Conservation (phyloP, 1,140 invertebrate genomes). For the Papilio glaucus region DNA sequence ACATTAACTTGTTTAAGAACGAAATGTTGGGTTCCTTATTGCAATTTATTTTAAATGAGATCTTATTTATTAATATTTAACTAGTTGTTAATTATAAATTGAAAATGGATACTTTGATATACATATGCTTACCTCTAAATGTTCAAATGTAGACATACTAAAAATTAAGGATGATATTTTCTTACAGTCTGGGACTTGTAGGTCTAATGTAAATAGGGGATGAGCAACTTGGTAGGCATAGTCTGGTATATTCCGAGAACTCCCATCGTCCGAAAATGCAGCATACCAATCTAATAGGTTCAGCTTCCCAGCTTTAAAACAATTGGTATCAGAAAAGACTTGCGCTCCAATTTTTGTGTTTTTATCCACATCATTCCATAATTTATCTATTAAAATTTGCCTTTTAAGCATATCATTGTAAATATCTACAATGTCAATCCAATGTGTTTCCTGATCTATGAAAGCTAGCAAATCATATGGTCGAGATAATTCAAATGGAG, state of each 20-base stretch:
- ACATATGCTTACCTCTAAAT: slow-evolving; percentile 86
- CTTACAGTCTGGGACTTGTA: slow-evolving; percentile 87
- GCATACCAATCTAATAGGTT: slow-evolving; percentile 89
- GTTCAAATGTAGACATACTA: slow-evolving; percentile 92
- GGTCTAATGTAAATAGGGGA: slow-evolving; percentile 56
- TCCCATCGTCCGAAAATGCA: slow-evolving; percentile 84
- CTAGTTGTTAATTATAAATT: background rate
- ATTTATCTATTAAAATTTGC: slow-evolving; percentile 86
- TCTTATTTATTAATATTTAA: too few species aligned
- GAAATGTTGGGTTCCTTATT: too few species aligned
- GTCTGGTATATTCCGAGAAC: slow-evolving; percentile 56
- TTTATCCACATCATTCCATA: slow-evolving; percentile 85
- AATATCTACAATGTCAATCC: slow-evolving; percentile 86
- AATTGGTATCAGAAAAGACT: slow-evolving; percentile 87
- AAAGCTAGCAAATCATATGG: slow-evolving; percentile 92
- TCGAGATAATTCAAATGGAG: slow-evolving; percentile 90
- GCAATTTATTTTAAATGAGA: background rate
- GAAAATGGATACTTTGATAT: too few species aligned
- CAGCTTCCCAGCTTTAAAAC: slow-evolving; percentile 85
- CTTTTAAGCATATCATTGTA: slow-evolving; percentile 86
- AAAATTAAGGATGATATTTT: slow-evolving; percentile 87
- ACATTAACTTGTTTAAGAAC: too few species aligned
- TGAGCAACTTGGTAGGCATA: slow-evolving; percentile 56
- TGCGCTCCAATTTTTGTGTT: slow-evolving; percentile 86
- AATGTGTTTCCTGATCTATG: slow-evolving; percentile 91